Base-by-base conservation (phyloP, 2,888 invertebrate species). In the Ophraella communa region DNA sequence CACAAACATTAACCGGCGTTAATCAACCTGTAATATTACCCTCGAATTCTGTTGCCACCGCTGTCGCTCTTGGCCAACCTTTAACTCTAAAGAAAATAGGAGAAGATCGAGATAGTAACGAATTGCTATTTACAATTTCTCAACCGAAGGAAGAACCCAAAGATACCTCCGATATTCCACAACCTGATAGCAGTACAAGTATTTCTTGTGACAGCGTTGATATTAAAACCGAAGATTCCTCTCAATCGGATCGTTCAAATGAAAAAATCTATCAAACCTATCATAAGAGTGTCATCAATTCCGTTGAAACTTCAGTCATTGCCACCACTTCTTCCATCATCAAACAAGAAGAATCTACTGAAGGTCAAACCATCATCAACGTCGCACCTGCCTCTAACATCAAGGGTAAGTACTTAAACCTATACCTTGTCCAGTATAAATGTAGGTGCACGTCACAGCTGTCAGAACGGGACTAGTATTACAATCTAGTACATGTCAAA, bases 11-110 rank as follows among this genome's bases (percentile, higher is more conserved):
- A 30, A 11, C 54, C 23, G 17, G 21, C 18, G 80, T 83, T 14
- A 79, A 77, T 66, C 79, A 83, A 71, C 79, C 83, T 18, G 81
- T 82, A 18, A 82, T 83, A 55, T 70, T 84, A 60, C 80, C 82
- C 17, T 76, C 80, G n/a, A 78, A 79, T 59, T 75, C 81, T 14
- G 80, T 81, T 49, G 77, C 78, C 64, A 78, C 80, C 20, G 77
- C 80, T 23, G 80, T 81, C 14, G 78, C 81, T 5, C 71, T 83
- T 33, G 79, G 80, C 1, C 82, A 82, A 70, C 80, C 81, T 1
- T 70, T 83, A 62, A 76, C 82, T 21, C 69, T 83, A 39, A 83
- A 83, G 72, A 82, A 82, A 69, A 67, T 82, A 18, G 81, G 81
- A 44, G 79, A 82, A 55, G 79, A 80, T n/a, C 69, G 74, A 54